A percentile compares a stretch with the other conserved stretches of the same genome.
Conservation (phyloP, 2,113 vertebrate species). For the Etia nguti region DNA sequence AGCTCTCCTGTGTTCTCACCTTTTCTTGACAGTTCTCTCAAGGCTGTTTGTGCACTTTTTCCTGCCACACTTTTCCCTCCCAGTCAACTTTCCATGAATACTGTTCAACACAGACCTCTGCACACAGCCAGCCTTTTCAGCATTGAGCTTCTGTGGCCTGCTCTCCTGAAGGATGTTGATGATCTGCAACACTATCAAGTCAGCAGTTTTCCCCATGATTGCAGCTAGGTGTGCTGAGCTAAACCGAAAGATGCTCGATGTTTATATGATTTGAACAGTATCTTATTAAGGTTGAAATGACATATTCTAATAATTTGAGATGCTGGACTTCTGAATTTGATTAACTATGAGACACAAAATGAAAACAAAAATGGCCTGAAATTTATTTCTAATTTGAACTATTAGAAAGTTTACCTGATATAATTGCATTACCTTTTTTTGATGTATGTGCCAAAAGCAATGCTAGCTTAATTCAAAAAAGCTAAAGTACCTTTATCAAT, state of each 20-base stretch:
- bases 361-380: not conserved
- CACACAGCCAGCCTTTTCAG: not conserved
- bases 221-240: not conserved
- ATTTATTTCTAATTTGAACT: not conserved
- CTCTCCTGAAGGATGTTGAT: not conserved
- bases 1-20: not conserved
- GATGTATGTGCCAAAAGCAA: not conserved
- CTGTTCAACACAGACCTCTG: not conserved
- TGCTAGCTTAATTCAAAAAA: not conserved
- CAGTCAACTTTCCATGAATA: not conserved
- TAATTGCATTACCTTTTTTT: not conserved
- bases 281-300: not conserved
- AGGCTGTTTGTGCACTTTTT: not conserved
- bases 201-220: not conserved
- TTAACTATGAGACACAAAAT: not conserved
- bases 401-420: not conserved
- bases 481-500: not conserved
- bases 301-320: not conserved
- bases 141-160: not conserved
- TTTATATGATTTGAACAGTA: not conserved
- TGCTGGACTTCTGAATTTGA: not conserved
- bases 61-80: not conserved
- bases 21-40: not conserved
- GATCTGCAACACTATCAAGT: not conserved
- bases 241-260: not conserved